These are phyloP conservation scores for Geopemphigus sp. DNA, from an alignment of 1,140 invertebrate genomes.

Conservation along the genomic window DNA sequence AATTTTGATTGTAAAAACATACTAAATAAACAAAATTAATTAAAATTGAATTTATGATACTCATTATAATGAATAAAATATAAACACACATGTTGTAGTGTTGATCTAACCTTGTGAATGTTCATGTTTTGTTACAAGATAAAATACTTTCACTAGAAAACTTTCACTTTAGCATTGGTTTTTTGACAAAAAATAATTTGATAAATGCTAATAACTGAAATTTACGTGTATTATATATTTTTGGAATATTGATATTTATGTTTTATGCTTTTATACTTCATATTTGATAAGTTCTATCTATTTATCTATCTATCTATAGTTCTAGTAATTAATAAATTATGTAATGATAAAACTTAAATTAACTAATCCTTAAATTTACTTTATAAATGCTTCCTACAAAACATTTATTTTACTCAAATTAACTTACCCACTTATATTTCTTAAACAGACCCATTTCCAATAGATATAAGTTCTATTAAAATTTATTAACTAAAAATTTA, in stretches of 20 bases:
- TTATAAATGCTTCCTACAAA: too few species aligned
- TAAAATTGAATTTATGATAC: not conserved
- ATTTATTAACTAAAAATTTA: too few species aligned
- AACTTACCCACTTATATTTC: not conserved
- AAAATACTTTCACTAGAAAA: slow-evolving; percentile 26
- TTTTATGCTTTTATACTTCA: too few species aligned
- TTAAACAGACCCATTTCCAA: not conserved
- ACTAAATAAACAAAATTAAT: too few species aligned
- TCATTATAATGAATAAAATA: not conserved
- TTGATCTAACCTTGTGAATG: slow-evolving; percentile 14
- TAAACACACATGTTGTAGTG: not conserved
- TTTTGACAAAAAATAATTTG: not conserved
- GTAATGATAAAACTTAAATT: too few species aligned
- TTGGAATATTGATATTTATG: not conserved
- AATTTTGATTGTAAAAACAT: too few species aligned
- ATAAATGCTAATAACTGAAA: not conserved
- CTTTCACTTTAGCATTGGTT: slow-evolving; percentile 27
- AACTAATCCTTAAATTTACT: too few species aligned
- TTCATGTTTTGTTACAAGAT: slow-evolving; percentile 1
- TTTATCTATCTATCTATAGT: too few species aligned
- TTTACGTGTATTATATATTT: not conserved
- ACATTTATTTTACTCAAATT: not conserved
- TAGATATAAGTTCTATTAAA: too few species aligned
- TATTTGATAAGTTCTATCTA: too few species aligned
- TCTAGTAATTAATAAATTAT: too few species aligned